Evolutionary conservation across 2,888 invertebrate genomes (phyloP), one percentile per base, ranked within the genome.

Genomic region (Cheilosia vulpina): DNA sequence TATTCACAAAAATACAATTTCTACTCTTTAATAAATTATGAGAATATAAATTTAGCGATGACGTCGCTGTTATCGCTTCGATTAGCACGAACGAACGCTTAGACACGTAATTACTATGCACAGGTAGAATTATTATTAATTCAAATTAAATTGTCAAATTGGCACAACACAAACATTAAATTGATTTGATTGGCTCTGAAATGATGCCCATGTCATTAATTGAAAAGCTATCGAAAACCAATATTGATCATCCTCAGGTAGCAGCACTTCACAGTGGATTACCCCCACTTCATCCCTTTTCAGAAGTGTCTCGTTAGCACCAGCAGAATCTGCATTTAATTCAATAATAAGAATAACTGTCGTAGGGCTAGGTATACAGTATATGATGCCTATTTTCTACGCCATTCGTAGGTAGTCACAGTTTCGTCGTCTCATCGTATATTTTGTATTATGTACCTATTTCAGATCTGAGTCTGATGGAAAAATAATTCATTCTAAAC

Each of bases 61-160:
- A 65, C 63, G 63, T 45, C 2, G n/a, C 41, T n/a, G 19, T 3
- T 1, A 11, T 17, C 17, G 45, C 17, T 45, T 6, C 45, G 19
- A 21, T 3, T 11, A 21, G 15, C 13, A 21, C 11, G 27, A 27
- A 41, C n/a, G 19, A 9, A 2, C 31, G 7, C 9, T 0, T 19
- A 17, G 17, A 2, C 9, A 47, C 17, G 24, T 43, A 43, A 60
- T 60, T 43, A 13, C 15, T 60, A 41, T 24, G 43, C 38, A 19
- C 38, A n/a, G 69, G 60, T 27, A 21, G 57, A 66, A 68, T 78
- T 73, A 78, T 78, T 73, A 78, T 83, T 57, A 38, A 73, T 78
- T 79, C 52, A 63, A 78, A 73, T 83, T 69, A 68, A 83, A 78
- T 77, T 73, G 82, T 78, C 78, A 78, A 73, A 83, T 52, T 71